A percentile compares a stretch with the other conserved stretches of the same genome.
These are phyloP conservation scores for Numenius phaeopus DNA, from an alignment of 2,797 vertebrate genomes.

Conservation along the genomic window DNA sequence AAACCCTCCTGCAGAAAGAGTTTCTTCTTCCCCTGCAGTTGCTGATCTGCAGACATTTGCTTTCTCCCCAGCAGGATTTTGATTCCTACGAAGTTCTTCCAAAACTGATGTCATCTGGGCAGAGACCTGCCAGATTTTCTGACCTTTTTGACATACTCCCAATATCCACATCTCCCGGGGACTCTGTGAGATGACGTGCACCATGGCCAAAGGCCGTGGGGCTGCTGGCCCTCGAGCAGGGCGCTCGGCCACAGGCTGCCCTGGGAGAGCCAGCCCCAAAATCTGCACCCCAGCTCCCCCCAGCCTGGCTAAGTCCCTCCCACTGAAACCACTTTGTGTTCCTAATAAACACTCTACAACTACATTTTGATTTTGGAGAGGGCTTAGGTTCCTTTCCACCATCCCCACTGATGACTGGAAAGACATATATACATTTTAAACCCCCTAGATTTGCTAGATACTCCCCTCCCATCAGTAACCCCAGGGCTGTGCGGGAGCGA, in stretches of 20 bases:
- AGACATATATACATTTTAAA: background rate
- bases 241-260: background rate
- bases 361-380: background rate
- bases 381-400: background rate
- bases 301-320: background rate
- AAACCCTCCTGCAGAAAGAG: background rate
- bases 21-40: background rate
- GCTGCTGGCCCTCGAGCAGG: background rate
- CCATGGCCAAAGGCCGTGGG: background rate
- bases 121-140: constrained; percentile 53
- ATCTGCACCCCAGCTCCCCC: background rate
- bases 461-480: background rate
- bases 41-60: background rate
- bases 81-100: constrained; percentile 6
- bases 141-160: constrained; percentile 24
- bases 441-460: background rate
- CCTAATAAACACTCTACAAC: background rate
- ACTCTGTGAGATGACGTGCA: background rate
- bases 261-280: background rate
- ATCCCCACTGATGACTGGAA: background rate
- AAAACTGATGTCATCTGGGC: constrained; percentile 57
- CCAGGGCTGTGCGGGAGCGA: background rate
- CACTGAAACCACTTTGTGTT: background rate
- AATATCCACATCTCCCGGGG: background rate
- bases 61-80: background rate